Base-by-base conservation (phyloP, 2,888 invertebrate genomes). In the Synanthedon vespiformis region DNA sequence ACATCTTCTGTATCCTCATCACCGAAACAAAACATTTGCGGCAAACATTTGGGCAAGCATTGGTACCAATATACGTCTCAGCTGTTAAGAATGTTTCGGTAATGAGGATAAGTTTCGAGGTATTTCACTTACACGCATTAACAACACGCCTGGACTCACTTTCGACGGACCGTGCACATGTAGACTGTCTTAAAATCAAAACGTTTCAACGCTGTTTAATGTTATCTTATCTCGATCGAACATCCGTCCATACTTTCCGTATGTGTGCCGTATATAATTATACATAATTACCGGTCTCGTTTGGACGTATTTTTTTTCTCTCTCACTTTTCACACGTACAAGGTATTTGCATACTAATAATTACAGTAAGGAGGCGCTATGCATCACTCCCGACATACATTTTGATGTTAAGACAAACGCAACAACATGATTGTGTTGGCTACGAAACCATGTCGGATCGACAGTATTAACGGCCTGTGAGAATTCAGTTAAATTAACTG, bases 191-290 rank as follows among this genome's bases (percentile, higher is more conserved):
- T 81, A 80, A 77, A 81, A 85, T 86, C 86, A 84, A 84, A 87
- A 83, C 84, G 82, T 85, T 86, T 86, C 84, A 84, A 85, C 84
- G 81, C 83, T 81, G 72, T 79, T 81, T 80, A 80, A 85, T 81
- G 65, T 77, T 74, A 83, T 84, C 81, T 83, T 74, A 85, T 86
- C 86, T 77, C 54, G 64, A 83, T 84, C 84, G 74, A 65, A 75
- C 77, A 83, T 82, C 82, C 77, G 69, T 73, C 77, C 81, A 81
- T 82, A 78, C 75, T 72, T 73, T 77, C 76, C 71, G 80, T 77
- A 81, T 78, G 82, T 81, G 76, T 75, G 77, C 81, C 79, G 80
- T 77, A 73, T 79, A 79, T 79, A 81, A 85, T 86, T 85, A 85
- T 79, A 72, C 75, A 74, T 86, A 85, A 87, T 84, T 80, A 84